Percentiles rank a stretch among this genome's conserved stretches.
Evolutionary conservation across 2,113 vertebrate species (phyloP).

Genomic region (Aldabrachelys gigantea): DNA sequence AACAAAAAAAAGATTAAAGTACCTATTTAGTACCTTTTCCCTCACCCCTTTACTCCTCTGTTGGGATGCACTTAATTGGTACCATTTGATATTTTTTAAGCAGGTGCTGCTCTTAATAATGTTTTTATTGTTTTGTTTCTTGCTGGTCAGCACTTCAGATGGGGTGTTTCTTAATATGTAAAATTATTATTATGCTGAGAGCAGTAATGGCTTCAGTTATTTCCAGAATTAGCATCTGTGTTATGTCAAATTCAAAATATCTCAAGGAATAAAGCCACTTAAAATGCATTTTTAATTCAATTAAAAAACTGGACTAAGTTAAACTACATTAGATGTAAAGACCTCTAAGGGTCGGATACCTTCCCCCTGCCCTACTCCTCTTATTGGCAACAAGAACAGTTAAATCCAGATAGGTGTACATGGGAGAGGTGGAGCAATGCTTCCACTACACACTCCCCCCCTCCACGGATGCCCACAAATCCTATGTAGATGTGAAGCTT

Average conservation of each 20-base stretch:
- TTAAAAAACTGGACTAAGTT: neutral
- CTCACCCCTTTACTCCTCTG: neutral
- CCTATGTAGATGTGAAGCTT: too few relatives aligned
- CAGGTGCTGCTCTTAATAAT: neutral
- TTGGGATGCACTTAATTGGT: neutral
- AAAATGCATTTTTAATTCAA: neutral
- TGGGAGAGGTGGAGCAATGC: too few relatives aligned
- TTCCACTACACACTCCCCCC: too few relatives aligned
- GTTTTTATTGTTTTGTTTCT: neutral
- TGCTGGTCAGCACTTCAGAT: neutral
- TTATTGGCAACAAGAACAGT: too few relatives aligned
- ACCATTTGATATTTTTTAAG: neutral
- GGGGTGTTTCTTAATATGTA: neutral
- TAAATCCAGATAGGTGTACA: too few relatives aligned
- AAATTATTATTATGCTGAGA: neutral
- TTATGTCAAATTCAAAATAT: neutral
- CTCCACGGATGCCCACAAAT: too few relatives aligned
- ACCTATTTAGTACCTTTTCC: neutral
- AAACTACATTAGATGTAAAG: neutral
- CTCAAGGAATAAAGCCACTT: neutral
- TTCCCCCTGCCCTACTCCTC: too few relatives aligned
- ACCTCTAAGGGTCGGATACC: too few relatives aligned
- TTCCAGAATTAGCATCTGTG: neutral
- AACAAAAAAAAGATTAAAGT: neutral
- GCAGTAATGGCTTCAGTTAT: neutral